These are phyloP conservation scores for Lordiphosa collinella DNA, from an alignment of 1,140 invertebrate species.

Conservation along the genomic window DNA sequence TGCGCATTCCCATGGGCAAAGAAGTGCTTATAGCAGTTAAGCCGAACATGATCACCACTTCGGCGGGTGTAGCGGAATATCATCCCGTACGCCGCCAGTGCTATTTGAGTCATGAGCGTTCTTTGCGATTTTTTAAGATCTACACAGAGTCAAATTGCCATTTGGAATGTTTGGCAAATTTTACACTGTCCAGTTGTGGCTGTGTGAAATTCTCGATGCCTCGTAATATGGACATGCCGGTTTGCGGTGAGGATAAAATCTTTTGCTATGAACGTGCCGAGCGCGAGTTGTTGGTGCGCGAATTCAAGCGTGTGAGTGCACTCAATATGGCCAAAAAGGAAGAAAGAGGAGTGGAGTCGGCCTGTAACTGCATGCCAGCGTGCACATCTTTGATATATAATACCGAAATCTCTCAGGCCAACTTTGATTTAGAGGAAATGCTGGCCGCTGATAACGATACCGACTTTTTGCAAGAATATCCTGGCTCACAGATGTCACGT, in stretches of 20 bases:
- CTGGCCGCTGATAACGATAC: constrained; percentile 78
- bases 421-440: constrained; percentile 82
- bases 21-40: constrained; percentile 82
- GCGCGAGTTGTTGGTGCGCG: constrained; percentile 81
- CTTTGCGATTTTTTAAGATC: constrained; percentile 84
- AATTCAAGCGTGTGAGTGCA: constrained; percentile 78
- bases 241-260: constrained; percentile 82
- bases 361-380: constrained; percentile 84
- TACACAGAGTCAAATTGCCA: constrained; percentile 89
- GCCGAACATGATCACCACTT: constrained; percentile 84
- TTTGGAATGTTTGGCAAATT: constrained; percentile 88
- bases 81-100: constrained; percentile 81
- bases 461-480: constrained; percentile 64
- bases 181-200: constrained; percentile 81
- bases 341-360: constrained; percentile 30
- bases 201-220: constrained; percentile 83
- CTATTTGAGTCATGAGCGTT: constrained; percentile 83
- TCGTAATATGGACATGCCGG: constrained; percentile 81
- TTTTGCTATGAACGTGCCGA: constrained; percentile 80
- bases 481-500: constrained; percentile 77
- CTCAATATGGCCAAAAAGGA: constrained; percentile 31
- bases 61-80: constrained; percentile 78
- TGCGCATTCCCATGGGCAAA: constrained; percentile 81
- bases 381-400: constrained; percentile 85
- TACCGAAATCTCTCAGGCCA: constrained; percentile 85